These are phyloP conservation scores for Eurypyga helias DNA, from an alignment of 2,113 vertebrate genomes.

Conservation along the genomic window DNA sequence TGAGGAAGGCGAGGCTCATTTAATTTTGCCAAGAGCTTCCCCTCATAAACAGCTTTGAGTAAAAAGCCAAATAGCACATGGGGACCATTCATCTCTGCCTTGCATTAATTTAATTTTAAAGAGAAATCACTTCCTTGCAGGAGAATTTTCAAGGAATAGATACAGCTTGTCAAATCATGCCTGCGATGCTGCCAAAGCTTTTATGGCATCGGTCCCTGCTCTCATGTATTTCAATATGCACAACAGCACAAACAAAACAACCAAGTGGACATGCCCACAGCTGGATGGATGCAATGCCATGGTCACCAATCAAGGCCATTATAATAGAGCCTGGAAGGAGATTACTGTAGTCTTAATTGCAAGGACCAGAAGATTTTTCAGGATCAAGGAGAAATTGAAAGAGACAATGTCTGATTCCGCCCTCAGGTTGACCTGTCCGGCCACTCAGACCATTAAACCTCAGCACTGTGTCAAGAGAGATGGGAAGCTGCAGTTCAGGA, in stretches of 20 bases:
- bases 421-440: not conserved
- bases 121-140: slow-evolving; percentile 15
- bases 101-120: slow-evolving; percentile 50
- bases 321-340: not conserved
- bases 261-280: not conserved
- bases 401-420: not conserved
- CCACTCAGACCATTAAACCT: not conserved
- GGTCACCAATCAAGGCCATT: not conserved
- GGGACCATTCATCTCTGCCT: slow-evolving; percentile 39
- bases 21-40: slow-evolving; percentile 38
- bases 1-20: slow-evolving; percentile 1
- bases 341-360: not conserved
- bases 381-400: not conserved
- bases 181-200: not conserved
- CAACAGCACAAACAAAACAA: not conserved
- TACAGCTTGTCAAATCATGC: not conserved
- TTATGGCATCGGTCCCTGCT: not conserved
- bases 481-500: not conserved
- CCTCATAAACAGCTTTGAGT: slow-evolving; percentile 48
- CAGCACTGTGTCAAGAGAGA: not conserved
- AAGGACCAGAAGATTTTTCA: not conserved
- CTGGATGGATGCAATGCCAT: not conserved
- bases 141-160: slow-evolving; percentile 32
- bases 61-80: not conserved
- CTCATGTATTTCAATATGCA: not conserved